Conservation (phyloP, 2,888 invertebrate species). For the Heliconius erato region DNA sequence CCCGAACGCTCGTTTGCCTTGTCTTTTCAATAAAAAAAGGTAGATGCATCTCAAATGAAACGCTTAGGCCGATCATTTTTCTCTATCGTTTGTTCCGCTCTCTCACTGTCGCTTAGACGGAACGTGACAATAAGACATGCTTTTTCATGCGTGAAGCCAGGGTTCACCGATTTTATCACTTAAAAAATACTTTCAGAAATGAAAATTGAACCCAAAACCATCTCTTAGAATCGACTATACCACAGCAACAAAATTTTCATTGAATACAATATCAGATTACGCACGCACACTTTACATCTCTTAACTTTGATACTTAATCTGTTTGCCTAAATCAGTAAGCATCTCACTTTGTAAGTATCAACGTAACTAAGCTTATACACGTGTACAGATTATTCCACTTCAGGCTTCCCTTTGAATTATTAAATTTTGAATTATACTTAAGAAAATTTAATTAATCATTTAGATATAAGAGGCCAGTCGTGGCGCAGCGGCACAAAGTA, state of each 20-base stretch:
- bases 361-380: slow-evolving; percentile 17
- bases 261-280: slow-evolving; percentile 1
- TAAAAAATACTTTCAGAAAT: background rate
- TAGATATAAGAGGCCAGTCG: background rate
- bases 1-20: too few species aligned
- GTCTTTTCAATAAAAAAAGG: too few species aligned
- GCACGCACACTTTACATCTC: background rate
- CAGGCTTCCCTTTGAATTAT: background rate
- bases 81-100: too few species aligned
- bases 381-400: slow-evolving; percentile 29
- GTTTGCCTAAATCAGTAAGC: slow-evolving; percentile 20
- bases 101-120: too few species aligned
- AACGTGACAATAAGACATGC: too few species aligned
- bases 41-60: too few species aligned
- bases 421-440: slow-evolving; percentile 18
- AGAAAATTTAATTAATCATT: slow-evolving; percentile 8
- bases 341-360: slow-evolving; percentile 32
- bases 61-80: too few species aligned
- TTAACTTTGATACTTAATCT: slow-evolving; percentile 20
- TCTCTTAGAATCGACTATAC: background rate
- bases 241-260: background rate
- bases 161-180: too few species aligned
- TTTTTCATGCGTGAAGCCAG: too few species aligned
- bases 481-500: too few species aligned
- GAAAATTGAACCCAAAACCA: background rate